These are phyloP conservation scores for Vanessa atalanta DNA, from an alignment of 1,140 invertebrate species.

Conservation along the genomic window DNA sequence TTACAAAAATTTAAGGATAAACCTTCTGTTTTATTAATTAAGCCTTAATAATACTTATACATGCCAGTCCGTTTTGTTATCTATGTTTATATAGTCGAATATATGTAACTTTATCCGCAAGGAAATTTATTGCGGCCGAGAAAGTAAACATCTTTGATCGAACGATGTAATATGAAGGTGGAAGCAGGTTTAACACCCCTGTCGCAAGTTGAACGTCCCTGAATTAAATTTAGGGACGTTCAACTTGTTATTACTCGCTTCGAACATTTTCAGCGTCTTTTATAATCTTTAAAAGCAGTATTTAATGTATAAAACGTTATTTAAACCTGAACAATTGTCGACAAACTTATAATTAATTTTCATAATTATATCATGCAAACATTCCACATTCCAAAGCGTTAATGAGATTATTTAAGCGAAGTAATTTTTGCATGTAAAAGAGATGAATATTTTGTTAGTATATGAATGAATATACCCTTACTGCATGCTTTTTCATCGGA, in stretches of 20 bases:
- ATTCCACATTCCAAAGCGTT: constrained; percentile 1
- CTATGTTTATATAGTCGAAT: neutral
- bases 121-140: constrained; percentile 26
- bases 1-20: too few species aligned
- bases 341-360: neutral
- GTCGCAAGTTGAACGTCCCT: constrained; percentile 12
- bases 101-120: constrained; percentile 10
- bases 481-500: constrained; percentile 95
- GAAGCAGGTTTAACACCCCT: constrained; percentile 33
- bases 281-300: neutral
- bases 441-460: constrained; percentile 28
- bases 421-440: neutral
- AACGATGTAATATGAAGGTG: constrained; percentile 37
- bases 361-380: neutral
- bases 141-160: constrained; percentile 39
- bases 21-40: too few species aligned
- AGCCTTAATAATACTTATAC: too few species aligned
- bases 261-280: constrained; percentile 2
- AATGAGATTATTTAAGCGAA: neutral
- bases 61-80: neutral
- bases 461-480: constrained; percentile 82
- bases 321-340: neutral
- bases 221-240: constrained; percentile 13
- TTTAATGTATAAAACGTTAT: neutral
- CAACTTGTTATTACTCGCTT: constrained; percentile 14